Evolutionary conservation across 2,113 vertebrate genomes (phyloP).

Genomic region (Plecturocebus donacophilus): DNA sequence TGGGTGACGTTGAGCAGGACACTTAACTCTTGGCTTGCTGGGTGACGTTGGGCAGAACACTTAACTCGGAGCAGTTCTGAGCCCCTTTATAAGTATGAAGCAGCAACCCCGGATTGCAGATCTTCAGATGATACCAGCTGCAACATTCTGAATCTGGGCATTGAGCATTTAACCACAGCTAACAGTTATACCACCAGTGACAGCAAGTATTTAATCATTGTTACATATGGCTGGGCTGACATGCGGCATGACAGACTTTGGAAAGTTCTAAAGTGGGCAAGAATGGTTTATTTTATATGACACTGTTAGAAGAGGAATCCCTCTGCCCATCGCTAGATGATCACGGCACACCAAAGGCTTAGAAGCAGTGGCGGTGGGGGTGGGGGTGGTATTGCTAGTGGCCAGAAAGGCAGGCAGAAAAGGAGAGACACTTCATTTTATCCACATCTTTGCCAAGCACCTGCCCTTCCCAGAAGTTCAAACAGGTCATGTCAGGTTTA

Average conservation of each 20-base stretch:
- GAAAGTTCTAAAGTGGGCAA: background rate
- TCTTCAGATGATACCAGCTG: background rate
- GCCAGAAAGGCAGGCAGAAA: background rate
- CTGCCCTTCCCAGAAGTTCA: background rate
- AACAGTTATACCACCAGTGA: background rate
- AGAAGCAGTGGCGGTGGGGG: background rate
- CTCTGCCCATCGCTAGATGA: background rate
- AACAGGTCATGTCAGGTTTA: background rate
- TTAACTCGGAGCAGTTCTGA: background rate
- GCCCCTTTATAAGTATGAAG: background rate
- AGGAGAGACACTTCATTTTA: background rate
- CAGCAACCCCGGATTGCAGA: rapidly evolving
- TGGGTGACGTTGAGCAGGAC: background rate
- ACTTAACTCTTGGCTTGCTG: background rate
- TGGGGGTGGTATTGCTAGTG: no score
- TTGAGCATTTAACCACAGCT: background rate
- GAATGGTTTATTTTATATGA: background rate
- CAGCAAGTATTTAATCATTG: background rate
- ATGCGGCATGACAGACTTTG: background rate
- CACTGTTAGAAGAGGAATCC: background rate
- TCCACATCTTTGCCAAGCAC: background rate
- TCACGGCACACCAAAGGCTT: background rate
- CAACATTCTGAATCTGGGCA: background rate
- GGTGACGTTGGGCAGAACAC: background rate
- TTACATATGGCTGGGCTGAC: background rate